These are phyloP conservation scores for Triplophysa rosa DNA, from an alignment of 2,113 vertebrate species.

Conservation along the genomic window DNA sequence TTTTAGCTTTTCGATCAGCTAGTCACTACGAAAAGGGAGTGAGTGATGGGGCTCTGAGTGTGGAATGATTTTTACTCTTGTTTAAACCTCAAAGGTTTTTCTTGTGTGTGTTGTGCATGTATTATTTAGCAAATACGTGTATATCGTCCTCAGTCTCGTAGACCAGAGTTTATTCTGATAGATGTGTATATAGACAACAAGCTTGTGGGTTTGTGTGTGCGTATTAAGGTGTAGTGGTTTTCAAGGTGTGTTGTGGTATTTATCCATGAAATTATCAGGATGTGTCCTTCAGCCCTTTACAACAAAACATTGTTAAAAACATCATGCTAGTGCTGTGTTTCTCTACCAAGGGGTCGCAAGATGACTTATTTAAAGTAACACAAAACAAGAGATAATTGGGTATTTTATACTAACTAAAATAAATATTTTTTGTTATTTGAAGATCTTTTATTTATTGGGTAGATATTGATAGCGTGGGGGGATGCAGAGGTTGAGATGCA, in stretches of 20 bases:
- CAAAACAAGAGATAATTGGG: too few relatives aligned
- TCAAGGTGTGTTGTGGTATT: background rate
- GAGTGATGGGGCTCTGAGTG: conserved; percentile 50
- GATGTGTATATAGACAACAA: background rate
- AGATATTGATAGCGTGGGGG: too few relatives aligned
- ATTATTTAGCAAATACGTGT: background rate
- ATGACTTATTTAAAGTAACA: too few relatives aligned
- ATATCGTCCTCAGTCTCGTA: conserved; percentile 42
- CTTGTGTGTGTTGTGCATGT: conserved; percentile 41
- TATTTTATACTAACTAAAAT: too few relatives aligned
- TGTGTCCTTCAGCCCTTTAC: too few relatives aligned
- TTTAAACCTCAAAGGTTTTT: conserved; percentile 17
- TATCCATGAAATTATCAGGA: too few relatives aligned
- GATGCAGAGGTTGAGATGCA: too few relatives aligned
- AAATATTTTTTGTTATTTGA: too few relatives aligned
- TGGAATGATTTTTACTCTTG: conserved; percentile 57
- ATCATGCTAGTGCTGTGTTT: too few relatives aligned
- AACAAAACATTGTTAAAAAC: too few relatives aligned
- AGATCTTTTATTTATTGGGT: too few relatives aligned
- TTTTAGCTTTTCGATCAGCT: background rate
- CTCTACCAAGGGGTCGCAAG: too few relatives aligned
- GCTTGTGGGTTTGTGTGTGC: background rate
- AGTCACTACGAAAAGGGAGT: background rate
- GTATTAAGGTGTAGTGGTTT: background rate
- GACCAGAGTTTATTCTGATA: conserved; percentile 9